Percentiles rank a stretch among this genome's conserved stretches.
phyloP scores from a whole-genome alignment of 92 coral and sea anemone genomes.

The Plumapathes pennacea region DNA sequence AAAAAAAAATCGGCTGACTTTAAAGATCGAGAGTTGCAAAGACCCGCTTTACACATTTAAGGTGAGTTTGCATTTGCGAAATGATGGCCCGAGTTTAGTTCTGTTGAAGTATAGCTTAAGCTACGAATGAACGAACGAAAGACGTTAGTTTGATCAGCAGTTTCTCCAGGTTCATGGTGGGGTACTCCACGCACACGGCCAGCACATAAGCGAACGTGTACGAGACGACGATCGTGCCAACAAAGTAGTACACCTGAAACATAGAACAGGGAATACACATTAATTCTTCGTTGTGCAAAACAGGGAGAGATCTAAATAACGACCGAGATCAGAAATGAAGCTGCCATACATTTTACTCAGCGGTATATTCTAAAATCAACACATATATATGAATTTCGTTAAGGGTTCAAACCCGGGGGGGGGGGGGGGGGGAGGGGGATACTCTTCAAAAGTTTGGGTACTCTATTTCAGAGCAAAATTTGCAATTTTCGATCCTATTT shows the following conservation, averaged over 20 bases:
- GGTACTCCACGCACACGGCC: conserved; percentile 80
- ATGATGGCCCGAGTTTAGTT: too few species aligned
- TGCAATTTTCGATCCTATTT: too few species aligned
- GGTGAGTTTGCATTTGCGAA: too few species aligned
- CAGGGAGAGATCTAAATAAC: too few species aligned
- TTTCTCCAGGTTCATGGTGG: conserved; percentile 76
- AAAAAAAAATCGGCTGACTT: too few species aligned
- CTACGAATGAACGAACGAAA: too few species aligned
- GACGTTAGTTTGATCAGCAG: conserved; percentile 37
- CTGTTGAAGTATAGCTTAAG: too few species aligned
- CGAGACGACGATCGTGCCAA: conserved; percentile 56
- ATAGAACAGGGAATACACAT: too few species aligned
- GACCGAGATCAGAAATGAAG: too few species aligned
- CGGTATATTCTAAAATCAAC: not conserved
- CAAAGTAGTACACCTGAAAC: conserved; percentile 67
- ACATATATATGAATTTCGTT: not conserved
- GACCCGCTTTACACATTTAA: too few species aligned
- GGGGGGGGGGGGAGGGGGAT: conserved; percentile 2
- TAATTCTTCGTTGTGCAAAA: not conserved
- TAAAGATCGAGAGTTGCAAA: too few species aligned
- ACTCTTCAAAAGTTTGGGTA: not conserved
- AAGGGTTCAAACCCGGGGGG: not conserved
- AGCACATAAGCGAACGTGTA: conserved; percentile 73
- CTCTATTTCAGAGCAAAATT: not conserved
- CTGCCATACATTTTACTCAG: too few species aligned